Percentiles rank a stretch among this genome's conserved stretches.
Conservation (phyloP, 1,140 invertebrate genomes). For the Melipona quadrifasciata region DNA sequence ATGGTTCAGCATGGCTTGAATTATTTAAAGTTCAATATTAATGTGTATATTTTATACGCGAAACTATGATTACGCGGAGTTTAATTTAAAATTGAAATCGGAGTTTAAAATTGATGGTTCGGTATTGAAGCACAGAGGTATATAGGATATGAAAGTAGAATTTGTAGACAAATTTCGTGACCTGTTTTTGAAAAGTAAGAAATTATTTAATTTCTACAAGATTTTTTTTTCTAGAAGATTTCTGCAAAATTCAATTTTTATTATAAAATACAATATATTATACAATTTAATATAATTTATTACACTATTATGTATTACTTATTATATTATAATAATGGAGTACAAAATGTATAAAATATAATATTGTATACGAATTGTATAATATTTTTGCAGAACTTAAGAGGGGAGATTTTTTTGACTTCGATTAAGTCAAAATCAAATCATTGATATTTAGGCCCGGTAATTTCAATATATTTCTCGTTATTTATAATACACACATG, state of each 20-base stretch:
- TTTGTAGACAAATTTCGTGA: not conserved
- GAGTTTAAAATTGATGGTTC: too few species aligned
- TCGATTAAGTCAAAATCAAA: not conserved
- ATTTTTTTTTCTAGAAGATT: not conserved
- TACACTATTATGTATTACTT: too few species aligned
- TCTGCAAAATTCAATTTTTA: not conserved
- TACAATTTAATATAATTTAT: too few species aligned
- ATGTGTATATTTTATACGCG: not conserved
- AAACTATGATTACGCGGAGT: not conserved
- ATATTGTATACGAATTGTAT: rapidly evolving
- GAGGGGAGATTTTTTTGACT: not conserved
- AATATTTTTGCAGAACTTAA: not conserved
- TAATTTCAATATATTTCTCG: not conserved
- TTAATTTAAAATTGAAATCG: not conserved
- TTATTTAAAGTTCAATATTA: not conserved
- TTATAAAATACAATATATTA: too few species aligned
- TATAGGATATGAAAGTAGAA: not conserved
- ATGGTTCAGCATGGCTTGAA: not conserved
- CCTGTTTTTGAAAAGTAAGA: not conserved
- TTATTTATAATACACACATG: not conserved
- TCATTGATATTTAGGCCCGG: not conserved
- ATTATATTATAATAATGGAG: too few species aligned
- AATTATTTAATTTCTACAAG: not conserved
- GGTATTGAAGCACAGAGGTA: too few species aligned
- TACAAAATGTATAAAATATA: not conserved